Evolutionary conservation across 92 coral and sea anemone species (phyloP).

Genomic region (Porites lobata): DNA sequence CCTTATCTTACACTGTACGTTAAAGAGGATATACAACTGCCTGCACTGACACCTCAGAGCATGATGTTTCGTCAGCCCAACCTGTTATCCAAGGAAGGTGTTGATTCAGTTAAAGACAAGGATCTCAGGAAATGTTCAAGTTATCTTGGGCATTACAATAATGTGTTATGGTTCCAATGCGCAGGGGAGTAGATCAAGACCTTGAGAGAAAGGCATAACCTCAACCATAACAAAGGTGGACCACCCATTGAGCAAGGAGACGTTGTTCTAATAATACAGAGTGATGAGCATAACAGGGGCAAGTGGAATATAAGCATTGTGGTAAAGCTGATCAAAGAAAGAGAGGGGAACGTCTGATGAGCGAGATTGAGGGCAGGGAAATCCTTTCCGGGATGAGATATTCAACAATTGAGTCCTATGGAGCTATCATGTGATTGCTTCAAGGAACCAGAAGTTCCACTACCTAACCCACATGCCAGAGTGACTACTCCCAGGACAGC

Average conservation of each 20-base stretch:
- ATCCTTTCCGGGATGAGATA: conserved; percentile 19
- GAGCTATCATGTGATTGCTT: conserved; percentile 47
- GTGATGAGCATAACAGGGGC: conserved; percentile 44
- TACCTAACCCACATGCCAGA: not conserved
- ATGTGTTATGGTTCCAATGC: conserved; percentile 30
- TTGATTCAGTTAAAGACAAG: conserved; percentile 20
- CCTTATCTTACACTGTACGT: no score
- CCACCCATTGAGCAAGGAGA: conserved; percentile 26
- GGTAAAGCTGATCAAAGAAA: conserved; percentile 9
- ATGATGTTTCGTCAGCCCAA: no score
- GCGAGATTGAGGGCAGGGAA: conserved; percentile 45
- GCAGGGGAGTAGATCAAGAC: conserved; percentile 20
- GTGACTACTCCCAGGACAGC: not conserved
- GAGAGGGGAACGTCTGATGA: not conserved
- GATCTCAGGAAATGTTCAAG: conserved; percentile 27
- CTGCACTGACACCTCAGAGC: no score
- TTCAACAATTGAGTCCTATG: conserved; percentile 43
- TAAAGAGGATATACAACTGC: no score
- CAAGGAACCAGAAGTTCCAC: not conserved
- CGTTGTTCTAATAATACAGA: conserved; percentile 44
- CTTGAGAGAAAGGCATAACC: conserved; percentile 30
- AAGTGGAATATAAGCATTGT: conserved; percentile 60
- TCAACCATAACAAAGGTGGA: not conserved
- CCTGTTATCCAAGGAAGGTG: not conserved
- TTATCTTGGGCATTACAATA: conserved; percentile 10